phyloP scores from a whole-genome alignment of 1,140 invertebrate species.

The Paracyclopina nana region DNA sequence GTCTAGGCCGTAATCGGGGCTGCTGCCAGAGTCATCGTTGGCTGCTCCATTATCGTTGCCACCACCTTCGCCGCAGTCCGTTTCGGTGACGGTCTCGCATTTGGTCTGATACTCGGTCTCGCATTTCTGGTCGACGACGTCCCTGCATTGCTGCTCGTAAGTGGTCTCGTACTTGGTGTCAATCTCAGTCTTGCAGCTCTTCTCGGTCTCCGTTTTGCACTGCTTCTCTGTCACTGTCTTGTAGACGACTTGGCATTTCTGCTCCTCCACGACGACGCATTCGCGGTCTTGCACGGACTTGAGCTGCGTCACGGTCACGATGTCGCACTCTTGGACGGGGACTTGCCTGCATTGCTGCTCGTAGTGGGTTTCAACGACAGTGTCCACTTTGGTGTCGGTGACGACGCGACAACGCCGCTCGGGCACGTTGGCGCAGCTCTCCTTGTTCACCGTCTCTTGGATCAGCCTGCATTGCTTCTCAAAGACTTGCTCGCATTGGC shows the following conservation, averaged over 20 bases:
- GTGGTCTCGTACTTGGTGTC: neutral
- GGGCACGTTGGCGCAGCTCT: constrained; percentile 4
- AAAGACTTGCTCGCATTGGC: neutral
- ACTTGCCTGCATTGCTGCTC: constrained; percentile 1
- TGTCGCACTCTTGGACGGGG: constrained; percentile 3
- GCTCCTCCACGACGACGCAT: constrained; percentile 5
- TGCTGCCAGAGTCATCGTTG: neutral
- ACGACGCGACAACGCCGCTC: constrained; percentile 2
- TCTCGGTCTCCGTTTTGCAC: neutral
- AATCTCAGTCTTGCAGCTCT: neutral
- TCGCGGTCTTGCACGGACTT: constrained; percentile 8
- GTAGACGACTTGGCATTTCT: constrained; percentile 7
- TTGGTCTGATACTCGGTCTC: neutral
- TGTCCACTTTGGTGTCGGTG: neutral
- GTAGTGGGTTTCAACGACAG: constrained; percentile 2
- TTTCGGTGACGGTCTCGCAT: constrained; percentile 4
- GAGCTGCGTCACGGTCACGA: neutral
- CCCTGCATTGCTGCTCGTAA: constrained; percentile 1
- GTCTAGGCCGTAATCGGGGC: neutral
- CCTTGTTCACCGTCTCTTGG: neutral
- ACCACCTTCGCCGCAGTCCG: neutral
- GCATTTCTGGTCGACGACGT: neutral
- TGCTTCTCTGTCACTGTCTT: constrained; percentile 1
- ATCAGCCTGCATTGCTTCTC: neutral
- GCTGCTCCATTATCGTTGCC: neutral